Percentiles rank a stretch among this genome's conserved stretches.
Conservation (phyloP, 2,888 invertebrate genomes). For the Phytoseiulus persimilis region DNA sequence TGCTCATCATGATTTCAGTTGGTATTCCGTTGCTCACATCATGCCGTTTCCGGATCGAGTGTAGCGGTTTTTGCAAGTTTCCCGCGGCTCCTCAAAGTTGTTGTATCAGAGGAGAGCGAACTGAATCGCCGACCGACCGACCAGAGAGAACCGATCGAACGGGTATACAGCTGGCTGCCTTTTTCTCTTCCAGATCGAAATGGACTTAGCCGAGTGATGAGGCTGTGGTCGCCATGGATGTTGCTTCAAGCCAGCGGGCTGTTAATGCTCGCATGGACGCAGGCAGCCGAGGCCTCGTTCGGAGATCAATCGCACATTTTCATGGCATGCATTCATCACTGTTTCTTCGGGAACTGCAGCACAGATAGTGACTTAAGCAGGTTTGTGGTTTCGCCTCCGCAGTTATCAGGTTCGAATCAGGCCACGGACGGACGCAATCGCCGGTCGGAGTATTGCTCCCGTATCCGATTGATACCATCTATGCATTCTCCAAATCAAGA, state of each 20-base stretch:
- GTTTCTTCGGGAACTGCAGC: conserved; percentile 40
- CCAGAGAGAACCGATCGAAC: not conserved
- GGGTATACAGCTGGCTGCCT: not conserved
- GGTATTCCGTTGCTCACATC: too few species aligned
- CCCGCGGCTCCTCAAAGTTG: too few species aligned
- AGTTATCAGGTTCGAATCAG: conserved; percentile 6
- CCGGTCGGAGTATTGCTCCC: too few species aligned
- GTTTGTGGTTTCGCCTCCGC: not conserved
- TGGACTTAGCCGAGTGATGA: not conserved
- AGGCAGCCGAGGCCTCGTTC: conserved; percentile 48
- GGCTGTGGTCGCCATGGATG: not conserved
- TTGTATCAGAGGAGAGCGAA: not conserved
- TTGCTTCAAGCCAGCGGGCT: not conserved
- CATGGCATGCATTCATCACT: conserved; percentile 52
- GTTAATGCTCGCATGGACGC: not conserved
- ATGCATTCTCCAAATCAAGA: too few species aligned
- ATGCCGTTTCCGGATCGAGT: too few species aligned
- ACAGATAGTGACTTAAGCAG: conserved; percentile 38
- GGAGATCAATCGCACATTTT: conserved; percentile 56
- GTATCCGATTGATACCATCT: too few species aligned
- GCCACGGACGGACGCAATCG: not conserved
- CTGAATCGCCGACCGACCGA: not conserved
- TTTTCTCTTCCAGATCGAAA: not conserved
- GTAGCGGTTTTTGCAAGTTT: too few species aligned
- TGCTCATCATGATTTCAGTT: too few species aligned